Percentiles rank a stretch among this genome's conserved stretches.
Evolutionary conservation across 2,113 vertebrate species (phyloP).

Genomic region (Mixornis gularis): DNA sequence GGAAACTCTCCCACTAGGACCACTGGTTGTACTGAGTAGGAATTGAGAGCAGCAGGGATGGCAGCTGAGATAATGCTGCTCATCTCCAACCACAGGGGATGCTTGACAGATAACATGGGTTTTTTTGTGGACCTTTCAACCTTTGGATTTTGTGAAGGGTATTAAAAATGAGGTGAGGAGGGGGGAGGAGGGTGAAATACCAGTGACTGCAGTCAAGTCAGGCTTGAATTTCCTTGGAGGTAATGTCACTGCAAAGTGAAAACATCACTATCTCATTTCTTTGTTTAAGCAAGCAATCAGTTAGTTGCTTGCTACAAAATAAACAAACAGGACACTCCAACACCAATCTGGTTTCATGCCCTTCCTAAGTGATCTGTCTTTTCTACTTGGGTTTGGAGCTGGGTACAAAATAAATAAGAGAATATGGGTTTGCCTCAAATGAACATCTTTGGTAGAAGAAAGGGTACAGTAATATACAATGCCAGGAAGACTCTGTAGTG

Average conservation of each 20-base stretch:
- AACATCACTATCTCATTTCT: neutral
- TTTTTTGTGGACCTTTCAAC: slow-evolving; percentile 13
- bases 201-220: neutral
- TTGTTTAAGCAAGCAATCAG: slow-evolving; percentile 7
- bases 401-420: neutral
- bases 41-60: neutral
- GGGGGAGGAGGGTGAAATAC: neutral
- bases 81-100: neutral
- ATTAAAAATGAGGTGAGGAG: neutral
- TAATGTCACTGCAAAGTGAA: slow-evolving; percentile 17
- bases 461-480: neutral
- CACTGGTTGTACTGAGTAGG: neutral
- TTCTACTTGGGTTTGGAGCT: neutral
- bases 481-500: neutral
- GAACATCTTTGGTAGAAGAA: neutral
- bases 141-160: neutral
- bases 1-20: neutral
- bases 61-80: slow-evolving; percentile 1
- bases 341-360: neutral
- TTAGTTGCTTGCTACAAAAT: slow-evolving; percentile 27
- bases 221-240: neutral
- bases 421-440: neutral
- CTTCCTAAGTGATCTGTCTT: neutral
- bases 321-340: slow-evolving; percentile 2
- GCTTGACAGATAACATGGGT: neutral